Base-by-base conservation (phyloP, 2,113 vertebrate genomes). In the Protomyctophum bolini region DNA sequence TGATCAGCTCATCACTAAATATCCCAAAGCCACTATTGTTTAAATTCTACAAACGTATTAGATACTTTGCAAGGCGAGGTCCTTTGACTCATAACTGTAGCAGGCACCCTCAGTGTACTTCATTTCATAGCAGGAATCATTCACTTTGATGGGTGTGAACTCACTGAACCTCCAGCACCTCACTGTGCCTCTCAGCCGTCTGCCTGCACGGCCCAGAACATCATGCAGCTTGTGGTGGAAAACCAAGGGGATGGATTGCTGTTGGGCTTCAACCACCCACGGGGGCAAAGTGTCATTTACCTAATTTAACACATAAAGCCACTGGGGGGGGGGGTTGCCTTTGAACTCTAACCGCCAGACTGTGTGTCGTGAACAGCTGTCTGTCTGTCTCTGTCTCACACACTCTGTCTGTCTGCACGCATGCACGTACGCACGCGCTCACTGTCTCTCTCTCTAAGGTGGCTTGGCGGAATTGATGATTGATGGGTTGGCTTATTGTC, bases 261-360 rank as follows among this genome's bases (percentile, higher is more conserved):
- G 86, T 84, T 80, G 84, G 77, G 77, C 72, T 69, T 68, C 75
- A 14, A 21, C 81, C 78, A 70, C 88, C 89, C 81, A 66, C 64
- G 70, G 3, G 78, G 90, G 87, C 72, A 33, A 33, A 85, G 87
- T 85, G 87, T 88, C 88, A 89, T 91, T 88, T 86, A 87, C 87
- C 87, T 81, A 88, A 91, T 89, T 87, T 88, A 87, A 86, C 86
- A 87, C 88, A 77, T 80, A 45, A 76, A 50, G 45, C 61, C 83
- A 10, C 21, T 2, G 47, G 61, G 33, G 15, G 47, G 21, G 59
- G 79, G 76, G 9, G 63, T 54, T 76, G 77, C 49, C 73, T 86
- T 79, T 73, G 60, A 83, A 86, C 69, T 58, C 68, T 14, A 15
- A 60, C 51, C 0, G 55, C 63, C 77, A 81, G 78, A 76, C 33